phyloP scores from a whole-genome alignment of 23 tunicate genomes.

The Oikopleura albicans region DNA sequence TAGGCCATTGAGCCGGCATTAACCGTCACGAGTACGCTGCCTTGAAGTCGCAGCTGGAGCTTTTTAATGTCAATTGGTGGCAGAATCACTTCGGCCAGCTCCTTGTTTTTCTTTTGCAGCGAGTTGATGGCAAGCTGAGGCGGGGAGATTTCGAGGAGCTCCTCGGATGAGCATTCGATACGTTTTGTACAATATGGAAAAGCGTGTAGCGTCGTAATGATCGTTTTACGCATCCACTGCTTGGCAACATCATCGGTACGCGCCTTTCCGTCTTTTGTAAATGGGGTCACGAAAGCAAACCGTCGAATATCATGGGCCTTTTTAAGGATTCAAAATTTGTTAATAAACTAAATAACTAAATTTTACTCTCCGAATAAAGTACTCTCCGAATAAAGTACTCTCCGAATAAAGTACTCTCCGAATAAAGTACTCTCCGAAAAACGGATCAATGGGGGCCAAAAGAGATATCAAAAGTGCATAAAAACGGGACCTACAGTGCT shows the following conservation, averaged over 20 bases:
- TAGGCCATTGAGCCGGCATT: slow-evolving; percentile 95
- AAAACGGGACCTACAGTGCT: no score
- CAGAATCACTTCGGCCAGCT: slow-evolving; percentile 40
- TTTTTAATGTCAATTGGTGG: slow-evolving; percentile 64
- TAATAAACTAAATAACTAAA: no score
- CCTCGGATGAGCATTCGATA: slow-evolving; percentile 23
- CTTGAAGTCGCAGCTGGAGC: slow-evolving; percentile 76
- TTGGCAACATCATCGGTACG: slow-evolving; percentile 62
- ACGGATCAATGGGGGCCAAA: no score
- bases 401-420: no score
- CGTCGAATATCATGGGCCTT: slow-evolving; percentile 49
- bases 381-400: no score
- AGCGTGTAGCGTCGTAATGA: slow-evolving; percentile 50
- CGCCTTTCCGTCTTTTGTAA: slow-evolving; percentile 68
- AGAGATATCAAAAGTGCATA: no score
- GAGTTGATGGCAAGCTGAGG: slow-evolving; percentile 86
- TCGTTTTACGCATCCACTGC: slow-evolving; percentile 91
- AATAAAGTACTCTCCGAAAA: no score
- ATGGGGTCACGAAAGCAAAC: slow-evolving; percentile 84
- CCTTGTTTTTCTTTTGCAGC: slow-evolving; percentile 56
- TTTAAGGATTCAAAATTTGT: slow-evolving; percentile 61
- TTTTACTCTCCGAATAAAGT: no score
- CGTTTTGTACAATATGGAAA: slow-evolving; percentile 93
- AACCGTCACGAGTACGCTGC: slow-evolving; percentile 66
- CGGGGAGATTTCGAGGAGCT: slow-evolving; percentile 43